Conservation (phyloP, 2,797 vertebrate genomes). For the Platalea minor region DNA sequence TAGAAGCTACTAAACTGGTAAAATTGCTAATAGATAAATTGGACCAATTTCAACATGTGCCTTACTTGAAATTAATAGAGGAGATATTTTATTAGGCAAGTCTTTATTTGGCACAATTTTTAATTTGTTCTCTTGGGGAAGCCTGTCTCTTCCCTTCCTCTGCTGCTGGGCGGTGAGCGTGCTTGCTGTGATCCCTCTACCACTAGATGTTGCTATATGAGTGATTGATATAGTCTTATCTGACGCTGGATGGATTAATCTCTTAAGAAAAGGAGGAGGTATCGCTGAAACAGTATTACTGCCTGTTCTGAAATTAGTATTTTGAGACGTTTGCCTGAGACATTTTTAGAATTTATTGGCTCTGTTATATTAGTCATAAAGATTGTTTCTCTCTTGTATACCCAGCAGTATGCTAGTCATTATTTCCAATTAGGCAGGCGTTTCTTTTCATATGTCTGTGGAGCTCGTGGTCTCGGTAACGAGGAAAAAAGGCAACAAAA, state of each 20-base stretch:
- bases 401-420: background rate
- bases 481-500: background rate
- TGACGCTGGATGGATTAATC: background rate
- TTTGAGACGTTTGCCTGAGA: background rate
- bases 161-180: background rate
- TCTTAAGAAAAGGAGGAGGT: background rate
- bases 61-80: background rate
- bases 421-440: background rate
- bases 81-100: background rate
- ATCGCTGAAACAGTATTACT: background rate
- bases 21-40: background rate
- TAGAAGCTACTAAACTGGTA: background rate
- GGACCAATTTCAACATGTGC: background rate
- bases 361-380: background rate
- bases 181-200: background rate
- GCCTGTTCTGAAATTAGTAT: background rate
- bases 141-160: background rate
- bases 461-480: background rate
- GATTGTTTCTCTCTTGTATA: background rate
- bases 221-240: slow-evolving; percentile 29
- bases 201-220: slow-evolving; percentile 50
- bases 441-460: background rate
- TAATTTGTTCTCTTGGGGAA: background rate
- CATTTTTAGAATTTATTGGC: slow-evolving; percentile 17
- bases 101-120: background rate